Percentiles rank a stretch among this genome's conserved stretches.
phyloP scores from a whole-genome alignment of 1,140 invertebrate genomes.

The Caerostris extrusa region DNA sequence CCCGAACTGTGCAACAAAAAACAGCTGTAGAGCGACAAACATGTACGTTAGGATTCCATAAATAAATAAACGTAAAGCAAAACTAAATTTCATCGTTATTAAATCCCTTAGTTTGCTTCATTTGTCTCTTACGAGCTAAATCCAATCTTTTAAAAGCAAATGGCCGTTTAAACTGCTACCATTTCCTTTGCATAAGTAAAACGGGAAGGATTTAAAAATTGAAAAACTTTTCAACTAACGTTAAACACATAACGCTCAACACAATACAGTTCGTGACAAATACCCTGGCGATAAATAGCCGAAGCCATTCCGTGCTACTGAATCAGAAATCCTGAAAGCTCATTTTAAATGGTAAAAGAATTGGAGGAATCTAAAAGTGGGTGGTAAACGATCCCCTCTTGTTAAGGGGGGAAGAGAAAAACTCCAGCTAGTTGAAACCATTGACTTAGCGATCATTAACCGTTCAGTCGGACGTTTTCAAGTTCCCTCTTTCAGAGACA shows the following conservation, averaged over 20 bases:
- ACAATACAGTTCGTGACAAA: not conserved
- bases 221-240: not conserved
- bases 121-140: too few relatives aligned
- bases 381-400: constrained; percentile 13
- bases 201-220: too few relatives aligned
- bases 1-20: too few relatives aligned
- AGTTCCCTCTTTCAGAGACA: constrained; percentile 52
- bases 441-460: constrained; percentile 73
- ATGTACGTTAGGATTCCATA: too few relatives aligned
- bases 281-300: too few relatives aligned
- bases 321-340: not conserved
- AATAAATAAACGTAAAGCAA: too few relatives aligned
- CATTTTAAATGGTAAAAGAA: not conserved
- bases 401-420: not conserved
- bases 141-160: too few relatives aligned
- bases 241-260: not conserved
- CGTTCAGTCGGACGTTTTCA: constrained; percentile 64
- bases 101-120: too few relatives aligned
- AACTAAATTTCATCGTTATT: too few relatives aligned
- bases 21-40: too few relatives aligned
- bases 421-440: constrained; percentile 3
- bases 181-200: too few relatives aligned
- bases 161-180: too few relatives aligned
- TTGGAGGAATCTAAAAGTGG: not conserved
- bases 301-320: not conserved